Percentiles rank a stretch among this genome's conserved stretches.
These are phyloP conservation scores for Phrynocephalus forsythii DNA, from an alignment of 2,797 vertebrate genomes.

Conservation along the genomic window DNA sequence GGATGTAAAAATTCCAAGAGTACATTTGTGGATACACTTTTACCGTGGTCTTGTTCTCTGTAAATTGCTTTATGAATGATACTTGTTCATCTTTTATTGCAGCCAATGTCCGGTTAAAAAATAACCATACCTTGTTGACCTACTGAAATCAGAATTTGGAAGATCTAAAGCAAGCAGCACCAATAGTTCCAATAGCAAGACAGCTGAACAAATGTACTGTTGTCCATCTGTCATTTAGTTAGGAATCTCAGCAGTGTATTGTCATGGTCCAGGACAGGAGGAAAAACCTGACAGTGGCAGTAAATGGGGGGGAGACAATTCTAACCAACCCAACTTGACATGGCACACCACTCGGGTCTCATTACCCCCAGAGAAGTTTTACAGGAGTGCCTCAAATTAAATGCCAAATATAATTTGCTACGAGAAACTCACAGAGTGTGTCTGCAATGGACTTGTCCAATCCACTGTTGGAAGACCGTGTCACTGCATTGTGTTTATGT, in stretches of 20 bases:
- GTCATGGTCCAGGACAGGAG: neutral
- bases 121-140: neutral
- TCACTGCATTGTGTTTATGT: constrained; percentile 3
- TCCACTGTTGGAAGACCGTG: constrained; percentile 48
- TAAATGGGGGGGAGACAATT: constrained; percentile 5
- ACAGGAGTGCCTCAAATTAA: constrained; percentile 28
- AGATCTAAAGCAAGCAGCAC: neutral
- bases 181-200: neutral
- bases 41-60: no score
- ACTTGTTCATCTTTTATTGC: no score
- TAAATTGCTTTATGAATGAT: neutral
- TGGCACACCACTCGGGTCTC: constrained; percentile 30
- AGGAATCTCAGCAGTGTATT: constrained; percentile 14
- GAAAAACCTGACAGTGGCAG: neutral
- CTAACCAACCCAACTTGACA: constrained; percentile 23
- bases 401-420: constrained; percentile 41
- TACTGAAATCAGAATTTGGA: neutral
- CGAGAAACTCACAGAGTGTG: constrained; percentile 16
- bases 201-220: neutral
- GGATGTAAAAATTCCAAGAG: no score
- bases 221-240: neutral
- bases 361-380: constrained; percentile 29
- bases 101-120: neutral
- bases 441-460: neutral
- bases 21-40: no score